Conservation (phyloP, 2,888 invertebrate species). For the Amphipyra berbera region DNA sequence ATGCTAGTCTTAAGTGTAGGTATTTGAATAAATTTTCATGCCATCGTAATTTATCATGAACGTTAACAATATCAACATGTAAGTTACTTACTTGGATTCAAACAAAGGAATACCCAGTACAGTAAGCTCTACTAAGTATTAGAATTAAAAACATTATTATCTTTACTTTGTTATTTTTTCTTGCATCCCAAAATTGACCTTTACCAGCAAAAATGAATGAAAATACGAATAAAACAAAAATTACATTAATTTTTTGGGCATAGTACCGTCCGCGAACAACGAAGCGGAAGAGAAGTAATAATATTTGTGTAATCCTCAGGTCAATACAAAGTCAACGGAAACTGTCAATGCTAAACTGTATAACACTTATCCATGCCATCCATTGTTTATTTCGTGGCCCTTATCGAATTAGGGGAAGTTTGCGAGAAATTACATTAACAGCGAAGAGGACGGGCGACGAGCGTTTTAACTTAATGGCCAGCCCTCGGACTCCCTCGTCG, state of each 20-base stretch:
- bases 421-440: constrained; percentile 77
- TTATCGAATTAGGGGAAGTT: constrained; percentile 78
- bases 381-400: constrained; percentile 71
- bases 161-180: too few species aligned
- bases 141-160: too few species aligned
- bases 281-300: constrained; percentile 21
- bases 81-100: too few species aligned
- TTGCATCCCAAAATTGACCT: too few species aligned
- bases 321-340: constrained; percentile 51
- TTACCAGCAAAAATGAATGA: not conserved
- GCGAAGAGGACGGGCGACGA: constrained; percentile 70
- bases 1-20: too few species aligned
- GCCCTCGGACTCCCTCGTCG: constrained; percentile 68
- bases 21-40: too few species aligned
- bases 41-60: too few species aligned
- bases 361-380: constrained; percentile 61
- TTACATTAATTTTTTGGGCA: constrained; percentile 3
- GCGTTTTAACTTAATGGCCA: constrained; percentile 76
- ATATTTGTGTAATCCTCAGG: constrained; percentile 29
- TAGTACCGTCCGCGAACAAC: constrained; percentile 15
- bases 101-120: too few species aligned
- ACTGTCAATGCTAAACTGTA: constrained; percentile 59
- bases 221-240: constrained; percentile 9
- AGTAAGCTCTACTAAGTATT: too few species aligned
- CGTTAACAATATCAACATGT: too few species aligned